Base-by-base conservation (phyloP, 2,888 invertebrate genomes). In the Thumatha senex region DNA sequence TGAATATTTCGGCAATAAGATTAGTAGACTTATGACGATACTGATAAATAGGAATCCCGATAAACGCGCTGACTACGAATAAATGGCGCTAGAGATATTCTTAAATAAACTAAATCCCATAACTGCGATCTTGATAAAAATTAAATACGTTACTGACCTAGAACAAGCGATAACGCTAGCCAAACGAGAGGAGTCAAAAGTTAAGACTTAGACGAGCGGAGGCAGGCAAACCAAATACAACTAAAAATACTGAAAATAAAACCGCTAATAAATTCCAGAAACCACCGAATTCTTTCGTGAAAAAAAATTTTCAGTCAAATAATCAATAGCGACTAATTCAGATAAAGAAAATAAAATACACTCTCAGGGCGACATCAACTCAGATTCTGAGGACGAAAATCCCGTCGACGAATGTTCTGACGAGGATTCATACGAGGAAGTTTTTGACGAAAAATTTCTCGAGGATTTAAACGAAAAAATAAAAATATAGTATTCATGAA, bases 121-220 rank as follows among this genome's bases (percentile, higher is more conserved):
- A 0, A 63, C 52, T 12, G 48, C 66, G 7, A 47, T 64, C 4
- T 3, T 41, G 10, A 61, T 69, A 7, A 56, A 29, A 42, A 4
- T 59, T 9, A 62, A 61, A 49, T 35, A 51, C 0, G 51, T 54
- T 0, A 36, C 41, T 42, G 61, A 63, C 10, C 12, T 67, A 38
- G 61, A 66, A 0, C 59, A 62, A 11, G 67, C 63, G 0, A 52
- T 69, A 0, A 57, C 48, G 0, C 31, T 60, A 14, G 70, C 63
- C 0, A 66, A 62, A 55, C 63, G 64, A 10, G 67, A 69, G n/a
- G 63, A 68, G 40, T 11, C 48, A 0, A 58, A 66, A n/a, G 0
- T 58, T 0, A 43, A n/a, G 40, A 24, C 40, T 38, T 29, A 58
- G 38, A 1, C 31, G 12, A 0, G 24, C 18, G 10, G 5, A 40